Percentiles rank a stretch among this genome's conserved stretches.
Evolutionary conservation across 2,797 vertebrate species (phyloP).

Genomic region (Aulostomus chinensis): DNA sequence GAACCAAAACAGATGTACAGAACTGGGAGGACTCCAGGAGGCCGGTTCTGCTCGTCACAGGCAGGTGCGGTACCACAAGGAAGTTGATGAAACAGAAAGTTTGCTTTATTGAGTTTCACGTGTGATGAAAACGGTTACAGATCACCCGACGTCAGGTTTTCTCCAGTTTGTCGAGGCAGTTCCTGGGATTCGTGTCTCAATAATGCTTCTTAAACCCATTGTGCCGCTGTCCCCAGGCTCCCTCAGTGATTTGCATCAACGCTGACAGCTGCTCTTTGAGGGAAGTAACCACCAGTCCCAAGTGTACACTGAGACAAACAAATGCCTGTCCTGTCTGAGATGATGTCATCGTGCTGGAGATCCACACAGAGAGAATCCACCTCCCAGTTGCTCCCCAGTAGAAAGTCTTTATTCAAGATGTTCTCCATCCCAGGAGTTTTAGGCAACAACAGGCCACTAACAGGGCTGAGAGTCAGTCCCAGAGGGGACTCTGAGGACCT

Average conservation of each 20-base stretch:
- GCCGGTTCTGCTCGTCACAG: too few relatives aligned
- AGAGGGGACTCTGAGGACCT: slow-evolving; percentile 25
- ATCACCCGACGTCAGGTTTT: too few relatives aligned
- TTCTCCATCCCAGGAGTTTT: slow-evolving; percentile 12
- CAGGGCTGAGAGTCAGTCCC: slow-evolving; percentile 9
- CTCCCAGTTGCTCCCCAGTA: slow-evolving; percentile 3
- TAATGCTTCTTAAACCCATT: too few relatives aligned
- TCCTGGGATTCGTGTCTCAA: too few relatives aligned
- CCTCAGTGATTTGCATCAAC: not conserved
- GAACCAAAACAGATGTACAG: too few relatives aligned
- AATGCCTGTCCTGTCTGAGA: slow-evolving; percentile 65
- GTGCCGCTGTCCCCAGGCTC: not conserved
- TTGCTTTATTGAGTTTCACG: too few relatives aligned
- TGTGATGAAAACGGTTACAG: too few relatives aligned
- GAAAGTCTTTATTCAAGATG: slow-evolving; percentile 6
- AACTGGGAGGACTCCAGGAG: too few relatives aligned
- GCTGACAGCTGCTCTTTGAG: slow-evolving; percentile 56
- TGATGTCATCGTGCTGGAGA: slow-evolving; percentile 56
- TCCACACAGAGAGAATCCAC: slow-evolving; percentile 13
- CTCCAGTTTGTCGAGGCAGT: too few relatives aligned
- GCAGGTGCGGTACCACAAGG: too few relatives aligned
- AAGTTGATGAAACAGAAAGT: too few relatives aligned
- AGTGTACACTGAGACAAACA: slow-evolving; percentile 53
- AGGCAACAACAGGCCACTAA: slow-evolving; percentile 18
- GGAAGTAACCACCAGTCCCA: slow-evolving; percentile 71